Conservation (phyloP, 2,888 invertebrate species). For the Masnerella sp. region DNA sequence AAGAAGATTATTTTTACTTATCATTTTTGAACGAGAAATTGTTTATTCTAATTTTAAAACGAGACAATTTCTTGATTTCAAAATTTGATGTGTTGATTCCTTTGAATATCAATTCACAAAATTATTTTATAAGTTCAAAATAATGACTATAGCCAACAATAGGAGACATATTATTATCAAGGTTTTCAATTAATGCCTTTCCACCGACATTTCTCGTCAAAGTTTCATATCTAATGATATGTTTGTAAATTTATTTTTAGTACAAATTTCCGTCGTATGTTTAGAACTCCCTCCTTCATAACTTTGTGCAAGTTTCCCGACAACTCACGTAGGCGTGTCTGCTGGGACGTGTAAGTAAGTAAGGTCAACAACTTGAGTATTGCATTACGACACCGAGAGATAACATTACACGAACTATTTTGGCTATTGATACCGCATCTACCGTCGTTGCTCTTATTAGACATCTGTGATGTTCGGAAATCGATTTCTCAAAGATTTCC, state of each 20-base stretch:
- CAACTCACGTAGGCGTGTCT: conserved; percentile 52
- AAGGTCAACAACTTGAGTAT: conserved; percentile 44
- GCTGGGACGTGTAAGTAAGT: conserved; percentile 50
- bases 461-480: background rate
- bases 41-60: too few species aligned
- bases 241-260: conserved; percentile 35
- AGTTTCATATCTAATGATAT: conserved; percentile 29
- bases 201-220: background rate
- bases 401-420: conserved; percentile 47
- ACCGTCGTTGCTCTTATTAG: conserved; percentile 8
- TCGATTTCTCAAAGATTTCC: too few species aligned
- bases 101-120: too few species aligned
- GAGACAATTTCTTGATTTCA: too few species aligned
- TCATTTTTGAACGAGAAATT: too few species aligned
- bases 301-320: conserved; percentile 41
- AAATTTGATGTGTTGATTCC: too few species aligned
- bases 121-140: too few species aligned
- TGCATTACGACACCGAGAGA: conserved; percentile 37
- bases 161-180: too few species aligned
- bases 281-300: conserved; percentile 34
- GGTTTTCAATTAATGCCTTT: too few species aligned
- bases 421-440: conserved; percentile 26
- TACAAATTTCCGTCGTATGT: conserved; percentile 32
- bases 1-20: too few species aligned
- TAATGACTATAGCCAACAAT: too few species aligned